Conservation (phyloP, 2,113 vertebrate species). For the Petrocephalus zakoni region DNA sequence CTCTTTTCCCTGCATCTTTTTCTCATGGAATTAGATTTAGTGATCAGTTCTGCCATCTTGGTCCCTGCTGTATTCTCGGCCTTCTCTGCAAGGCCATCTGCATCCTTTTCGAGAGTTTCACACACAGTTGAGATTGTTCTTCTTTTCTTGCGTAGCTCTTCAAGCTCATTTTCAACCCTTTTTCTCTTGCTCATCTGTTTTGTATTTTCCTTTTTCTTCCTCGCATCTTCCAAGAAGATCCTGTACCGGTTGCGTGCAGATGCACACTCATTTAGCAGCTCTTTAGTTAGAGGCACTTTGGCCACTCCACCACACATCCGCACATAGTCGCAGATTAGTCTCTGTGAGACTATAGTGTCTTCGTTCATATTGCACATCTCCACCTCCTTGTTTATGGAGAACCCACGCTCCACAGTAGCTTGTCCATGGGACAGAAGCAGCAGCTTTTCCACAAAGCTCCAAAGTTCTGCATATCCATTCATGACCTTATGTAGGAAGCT, state of each 20-base stretch:
- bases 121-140: constrained; percentile 14
- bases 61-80: constrained; percentile 31
- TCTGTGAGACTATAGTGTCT: constrained; percentile 26
- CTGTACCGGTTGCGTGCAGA: constrained; percentile 21
- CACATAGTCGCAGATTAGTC: constrained; percentile 31
- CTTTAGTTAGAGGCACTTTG: constrained; percentile 30
- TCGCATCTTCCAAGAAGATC: constrained; percentile 19
- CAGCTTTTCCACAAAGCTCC: constrained; percentile 26
- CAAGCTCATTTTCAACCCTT: constrained; percentile 27
- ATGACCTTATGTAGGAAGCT: constrained; percentile 28
- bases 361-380: constrained; percentile 27
- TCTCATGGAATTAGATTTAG: constrained; percentile 26
- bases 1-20: constrained; percentile 23
- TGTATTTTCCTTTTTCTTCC: constrained; percentile 20
- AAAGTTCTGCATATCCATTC: constrained; percentile 23
- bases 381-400: constrained; percentile 30
- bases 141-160: constrained; percentile 28
- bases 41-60: constrained; percentile 31
- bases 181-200: constrained; percentile 19
- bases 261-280: constrained; percentile 20
- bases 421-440: constrained; percentile 17
- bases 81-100: constrained; percentile 26
- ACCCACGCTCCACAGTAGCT: constrained; percentile 19
- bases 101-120: constrained; percentile 24
- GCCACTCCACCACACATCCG: constrained; percentile 26